Evolutionary conservation across 2,113 vertebrate genomes (phyloP).

Genomic region (Gavia stellata): DNA sequence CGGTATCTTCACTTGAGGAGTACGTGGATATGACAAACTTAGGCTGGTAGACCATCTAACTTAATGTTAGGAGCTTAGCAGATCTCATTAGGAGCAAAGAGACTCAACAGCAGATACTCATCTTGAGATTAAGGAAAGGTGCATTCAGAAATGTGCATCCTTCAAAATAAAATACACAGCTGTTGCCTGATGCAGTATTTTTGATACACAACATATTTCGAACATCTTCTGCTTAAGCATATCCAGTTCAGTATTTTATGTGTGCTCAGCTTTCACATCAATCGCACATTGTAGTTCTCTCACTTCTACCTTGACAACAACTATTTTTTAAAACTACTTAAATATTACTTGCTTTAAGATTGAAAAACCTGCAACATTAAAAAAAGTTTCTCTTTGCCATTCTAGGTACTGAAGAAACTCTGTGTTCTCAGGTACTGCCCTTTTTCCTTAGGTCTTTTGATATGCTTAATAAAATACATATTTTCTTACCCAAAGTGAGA

Average conservation of each 20-base stretch:
- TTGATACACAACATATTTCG: not conserved
- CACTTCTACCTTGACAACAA: not conserved
- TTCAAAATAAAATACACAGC: not conserved
- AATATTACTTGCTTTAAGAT: not conserved
- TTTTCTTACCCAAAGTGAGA: not conserved
- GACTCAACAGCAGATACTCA: not conserved
- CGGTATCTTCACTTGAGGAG: not conserved
- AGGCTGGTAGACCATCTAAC: not conserved
- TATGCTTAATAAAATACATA: not conserved
- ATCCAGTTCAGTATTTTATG: not conserved
- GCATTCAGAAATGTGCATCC: not conserved
- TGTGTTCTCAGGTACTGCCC: not conserved
- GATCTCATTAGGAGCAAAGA: not conserved
- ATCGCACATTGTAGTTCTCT: not conserved
- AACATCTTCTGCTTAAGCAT: not conserved
- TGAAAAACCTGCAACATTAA: not conserved
- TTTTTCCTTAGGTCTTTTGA: not conserved
- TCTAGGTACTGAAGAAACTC: not conserved
- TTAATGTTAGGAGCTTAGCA: not conserved
- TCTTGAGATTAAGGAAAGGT: not conserved
- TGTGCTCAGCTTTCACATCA: not conserved
- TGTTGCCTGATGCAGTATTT: not conserved
- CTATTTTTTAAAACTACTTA: not conserved
- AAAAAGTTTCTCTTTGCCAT: not conserved
- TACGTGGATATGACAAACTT: rapidly evolving